These are phyloP conservation scores for Drosophila paranaensis DNA, from an alignment of 2,888 invertebrate genomes.

Conservation along the genomic window DNA sequence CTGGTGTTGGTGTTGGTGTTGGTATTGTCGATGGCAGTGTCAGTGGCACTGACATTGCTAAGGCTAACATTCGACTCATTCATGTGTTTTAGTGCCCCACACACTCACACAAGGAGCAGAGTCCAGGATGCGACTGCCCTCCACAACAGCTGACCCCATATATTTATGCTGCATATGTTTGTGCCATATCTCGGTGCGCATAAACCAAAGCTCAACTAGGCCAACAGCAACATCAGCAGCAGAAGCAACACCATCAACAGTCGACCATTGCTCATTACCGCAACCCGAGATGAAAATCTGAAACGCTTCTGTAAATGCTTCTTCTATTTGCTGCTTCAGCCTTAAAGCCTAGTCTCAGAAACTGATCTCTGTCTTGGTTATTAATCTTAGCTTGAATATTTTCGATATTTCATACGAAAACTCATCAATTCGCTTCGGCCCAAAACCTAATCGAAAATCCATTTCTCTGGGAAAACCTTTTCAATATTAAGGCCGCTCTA, in stretches of 20 bases:
- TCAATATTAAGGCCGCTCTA: not conserved
- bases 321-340: not conserved
- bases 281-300: slow-evolving; percentile 23
- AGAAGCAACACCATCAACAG: slow-evolving; percentile 25
- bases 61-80: slow-evolving; percentile 67
- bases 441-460: not conserved
- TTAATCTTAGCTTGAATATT: not conserved
- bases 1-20: slow-evolving; percentile 6
- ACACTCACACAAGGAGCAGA: slow-evolving; percentile 40
- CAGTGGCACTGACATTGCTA: slow-evolving; percentile 61
- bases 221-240: slow-evolving; percentile 43
- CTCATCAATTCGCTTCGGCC: not conserved
- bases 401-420: not conserved
- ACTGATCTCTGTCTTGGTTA: not conserved
- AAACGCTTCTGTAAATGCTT: not conserved
- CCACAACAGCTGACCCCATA: slow-evolving; percentile 47
- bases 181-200: slow-evolving; percentile 72
- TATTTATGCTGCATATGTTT: slow-evolving; percentile 76
- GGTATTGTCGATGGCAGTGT: slow-evolving; percentile 56
- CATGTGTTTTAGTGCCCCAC: slow-evolving; percentile 77
- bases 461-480: slow-evolving; percentile 2
- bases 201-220: slow-evolving; percentile 75
- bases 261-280: slow-evolving; percentile 54
- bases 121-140: slow-evolving; percentile 57
- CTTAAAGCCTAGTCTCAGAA: no score